Percentiles rank a stretch among this genome's conserved stretches.
Evolutionary conservation across 2,797 vertebrate genomes (phyloP).

Genomic region (Anguilla obscura): DNA sequence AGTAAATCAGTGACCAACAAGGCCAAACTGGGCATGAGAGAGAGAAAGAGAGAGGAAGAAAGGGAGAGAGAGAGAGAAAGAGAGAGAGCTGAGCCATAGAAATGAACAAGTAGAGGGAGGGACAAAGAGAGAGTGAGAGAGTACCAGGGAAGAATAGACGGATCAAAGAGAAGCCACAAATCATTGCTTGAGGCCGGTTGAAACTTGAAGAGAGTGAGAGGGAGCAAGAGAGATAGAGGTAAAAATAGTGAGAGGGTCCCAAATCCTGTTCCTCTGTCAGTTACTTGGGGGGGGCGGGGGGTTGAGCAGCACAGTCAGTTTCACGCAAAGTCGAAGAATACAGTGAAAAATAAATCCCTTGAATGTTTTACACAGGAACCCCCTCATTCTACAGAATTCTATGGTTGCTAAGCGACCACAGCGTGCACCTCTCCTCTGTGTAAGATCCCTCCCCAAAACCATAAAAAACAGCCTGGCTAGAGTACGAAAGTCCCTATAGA

Average conservation of each 20-base stretch:
- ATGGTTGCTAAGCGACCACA: conserved; percentile 30
- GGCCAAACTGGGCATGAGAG: neutral
- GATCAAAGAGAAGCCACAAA: conserved; percentile 7
- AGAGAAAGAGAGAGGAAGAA: neutral
- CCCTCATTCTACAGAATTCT: conserved; percentile 23
- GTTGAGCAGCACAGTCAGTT: conserved; percentile 17
- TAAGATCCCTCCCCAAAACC: neutral
- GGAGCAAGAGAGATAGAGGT: neutral
- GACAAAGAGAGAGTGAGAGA: conserved; percentile 30
- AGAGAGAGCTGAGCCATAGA: conserved; percentile 11
- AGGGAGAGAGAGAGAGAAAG: conserved; percentile 7
- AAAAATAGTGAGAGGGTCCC: neutral
- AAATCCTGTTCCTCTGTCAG: neutral
- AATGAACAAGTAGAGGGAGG: neutral
- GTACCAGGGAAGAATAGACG: conserved; percentile 27
- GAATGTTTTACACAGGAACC: conserved; percentile 20
- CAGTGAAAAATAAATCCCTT: neutral
- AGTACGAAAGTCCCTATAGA: neutral
- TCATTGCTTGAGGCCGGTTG: neutral
- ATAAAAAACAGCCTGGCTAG: conserved; percentile 11
- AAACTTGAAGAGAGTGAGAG: conserved; percentile 22
- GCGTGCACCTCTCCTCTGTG: neutral
- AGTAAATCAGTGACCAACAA: conserved; percentile 27
- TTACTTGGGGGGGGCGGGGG: neutral
- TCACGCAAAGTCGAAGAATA: neutral